Base-by-base conservation (phyloP, 2,797 vertebrate species). In the Octomys mimax region DNA sequence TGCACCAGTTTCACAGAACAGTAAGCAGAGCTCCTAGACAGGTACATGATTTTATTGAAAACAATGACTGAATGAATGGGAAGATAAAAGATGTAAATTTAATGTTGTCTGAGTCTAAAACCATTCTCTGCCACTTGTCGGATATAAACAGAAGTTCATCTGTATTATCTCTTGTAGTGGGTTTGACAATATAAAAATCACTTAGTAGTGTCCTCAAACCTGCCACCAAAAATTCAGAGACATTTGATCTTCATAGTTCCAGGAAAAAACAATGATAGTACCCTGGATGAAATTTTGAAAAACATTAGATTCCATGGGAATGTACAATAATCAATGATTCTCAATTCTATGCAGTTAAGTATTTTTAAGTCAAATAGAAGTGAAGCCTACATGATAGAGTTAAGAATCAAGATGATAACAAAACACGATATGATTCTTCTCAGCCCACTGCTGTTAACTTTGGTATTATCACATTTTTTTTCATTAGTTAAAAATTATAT, bases 311-410 rank as follows among this genome's bases (percentile, higher is more conserved):
- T 3, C 86, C 57, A 75, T 46, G 12, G 26, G 46, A 6, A 78
- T 90, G 75, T 1, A 9, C 6, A 79, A 24, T 87, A 16, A 77
- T 89, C 46, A 92, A 19, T 90, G 2, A 68, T 42, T 85, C 6
- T 42, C 2, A 61, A 4, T 68, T 89, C 24, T 68, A 33, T 49
- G 46, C 5, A 85, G 57, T 9, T 70, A 71, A 77, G 61, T 71
- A 70, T 52, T 49, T 14, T 46, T 4, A 88, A 6, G 79, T 39
- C 16, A 92, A 73, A 83, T 64, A 68, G 0, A 77, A 89, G 24
- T 93, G 6, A 94, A 94, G 86, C 90, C 24, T 88, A 87, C 86
- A 87, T 78, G 3, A 87, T 12, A 66, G 26, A 94, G 57, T 83
- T 91, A 61, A 73, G n/a, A 54, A 49, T 87, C 13, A 73, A 14